These are phyloP conservation scores for Tragelaphus imberbis DNA, from an alignment of 2,113 vertebrate species.

Conservation along the genomic window DNA sequence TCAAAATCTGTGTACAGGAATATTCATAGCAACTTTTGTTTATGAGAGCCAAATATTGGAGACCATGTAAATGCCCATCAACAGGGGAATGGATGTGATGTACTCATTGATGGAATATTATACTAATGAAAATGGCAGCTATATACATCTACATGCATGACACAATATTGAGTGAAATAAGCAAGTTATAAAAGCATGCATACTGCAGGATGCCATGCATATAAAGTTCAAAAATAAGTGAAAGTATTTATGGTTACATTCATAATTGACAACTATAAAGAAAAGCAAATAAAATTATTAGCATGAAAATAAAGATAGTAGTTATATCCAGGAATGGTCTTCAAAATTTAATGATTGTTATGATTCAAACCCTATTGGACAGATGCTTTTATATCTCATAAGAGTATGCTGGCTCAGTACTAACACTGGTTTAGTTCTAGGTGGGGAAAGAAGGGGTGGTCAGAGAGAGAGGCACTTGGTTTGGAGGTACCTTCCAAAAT, in stretches of 20 bases:
- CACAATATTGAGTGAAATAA: slow-evolving; percentile 5
- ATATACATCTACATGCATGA: not conserved
- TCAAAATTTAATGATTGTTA: slow-evolving; percentile 14
- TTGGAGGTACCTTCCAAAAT: slow-evolving; percentile 6
- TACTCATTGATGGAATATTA: not conserved
- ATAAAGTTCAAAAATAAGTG: not conserved
- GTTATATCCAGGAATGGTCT: not conserved
- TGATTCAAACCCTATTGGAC: not conserved
- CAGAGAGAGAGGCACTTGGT: not conserved
- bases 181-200: not conserved
- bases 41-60: not conserved
- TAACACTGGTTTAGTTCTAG: not conserved
- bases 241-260: not conserved
- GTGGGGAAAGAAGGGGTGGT: not conserved
- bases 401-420: not conserved
- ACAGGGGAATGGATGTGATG: not conserved
- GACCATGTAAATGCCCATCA: not conserved
- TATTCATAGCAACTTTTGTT: not conserved
- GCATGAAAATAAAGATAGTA: slow-evolving; percentile 3
- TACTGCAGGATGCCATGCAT: not conserved
- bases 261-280: not conserved
- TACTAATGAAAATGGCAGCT: slow-evolving; percentile 3
- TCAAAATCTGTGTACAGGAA: not conserved
- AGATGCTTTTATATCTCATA: not conserved
- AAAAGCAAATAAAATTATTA: slow-evolving; percentile 24